Evolutionary conservation across 2,888 invertebrate species (phyloP).

Genomic region (Idaea dimidiata): DNA sequence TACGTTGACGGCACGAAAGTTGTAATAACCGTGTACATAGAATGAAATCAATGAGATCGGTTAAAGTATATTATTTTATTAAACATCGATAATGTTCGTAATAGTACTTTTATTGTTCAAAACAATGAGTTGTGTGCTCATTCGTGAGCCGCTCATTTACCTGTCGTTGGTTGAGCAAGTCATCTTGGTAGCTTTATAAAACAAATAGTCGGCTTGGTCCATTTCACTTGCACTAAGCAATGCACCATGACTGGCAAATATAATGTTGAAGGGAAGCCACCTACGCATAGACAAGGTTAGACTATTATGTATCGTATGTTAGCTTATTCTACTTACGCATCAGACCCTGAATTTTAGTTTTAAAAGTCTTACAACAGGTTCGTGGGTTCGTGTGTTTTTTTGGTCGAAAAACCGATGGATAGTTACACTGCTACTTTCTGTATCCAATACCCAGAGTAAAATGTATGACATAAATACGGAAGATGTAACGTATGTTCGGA

Average conservation of each 20-base stretch:
- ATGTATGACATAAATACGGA: no score
- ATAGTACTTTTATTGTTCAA: conserved; percentile 5
- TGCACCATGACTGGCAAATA: conserved; percentile 17
- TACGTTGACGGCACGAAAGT: neutral
- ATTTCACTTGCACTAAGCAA: conserved; percentile 10
- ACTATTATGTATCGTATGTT: neutral
- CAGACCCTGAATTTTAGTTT: neutral
- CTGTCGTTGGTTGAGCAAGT: conserved; percentile 25
- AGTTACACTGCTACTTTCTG: no score
- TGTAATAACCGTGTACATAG: conserved; percentile 1
- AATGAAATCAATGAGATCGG: neutral
- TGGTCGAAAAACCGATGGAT: no score
- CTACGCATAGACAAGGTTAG: conserved; percentile 9
- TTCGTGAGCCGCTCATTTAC: conserved; percentile 23
- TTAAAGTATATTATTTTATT: neutral
- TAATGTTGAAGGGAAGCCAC: conserved; percentile 13
- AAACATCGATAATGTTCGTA: neutral
- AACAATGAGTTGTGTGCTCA: conserved; percentile 10
- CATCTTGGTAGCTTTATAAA: conserved; percentile 30
- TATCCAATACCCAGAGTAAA: no score
- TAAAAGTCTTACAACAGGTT: neutral
- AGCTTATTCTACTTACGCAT: neutral
- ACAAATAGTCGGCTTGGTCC: conserved; percentile 21
- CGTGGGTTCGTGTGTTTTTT: no score
- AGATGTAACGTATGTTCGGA: no score